phyloP scores from a whole-genome alignment of 2,888 invertebrate genomes.

The Drosophila yooni region DNA sequence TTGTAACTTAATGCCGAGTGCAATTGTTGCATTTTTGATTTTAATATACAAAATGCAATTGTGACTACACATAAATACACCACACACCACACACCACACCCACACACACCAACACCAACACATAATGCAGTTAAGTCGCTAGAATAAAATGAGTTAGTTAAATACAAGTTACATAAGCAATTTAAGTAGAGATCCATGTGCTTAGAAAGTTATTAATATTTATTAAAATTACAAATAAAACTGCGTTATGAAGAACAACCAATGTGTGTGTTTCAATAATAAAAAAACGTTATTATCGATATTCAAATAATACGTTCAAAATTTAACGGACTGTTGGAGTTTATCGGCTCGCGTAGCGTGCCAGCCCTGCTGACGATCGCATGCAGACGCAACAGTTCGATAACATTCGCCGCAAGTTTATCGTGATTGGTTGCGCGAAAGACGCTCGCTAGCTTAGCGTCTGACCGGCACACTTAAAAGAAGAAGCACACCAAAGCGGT shows the following conservation, averaged over 20 bases:
- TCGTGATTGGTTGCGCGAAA: constrained; percentile 35
- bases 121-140: constrained; percentile 60
- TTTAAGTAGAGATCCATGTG: constrained; percentile 79
- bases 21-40: constrained; percentile 49
- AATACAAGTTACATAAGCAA: constrained; percentile 74
- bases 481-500: constrained; percentile 58
- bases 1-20: constrained; percentile 32
- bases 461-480: constrained; percentile 22
- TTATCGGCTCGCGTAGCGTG: background rate
- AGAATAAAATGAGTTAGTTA: constrained; percentile 67
- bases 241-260: constrained; percentile 68
- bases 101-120: constrained; percentile 14
- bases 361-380: constrained; percentile 23
- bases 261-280: constrained; percentile 3
- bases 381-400: background rate
- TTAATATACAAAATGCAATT: constrained; percentile 44
- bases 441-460: background rate
- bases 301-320: background rate
- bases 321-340: background rate
- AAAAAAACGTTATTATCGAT: background rate
- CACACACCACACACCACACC: constrained; percentile 8
- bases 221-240: constrained; percentile 76
- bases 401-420: background rate
- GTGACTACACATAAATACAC: constrained; percentile 15
- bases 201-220: constrained; percentile 79